A percentile compares a stretch with the other conserved stretches of the same genome.
Evolutionary conservation across 2,888 invertebrate species (phyloP).

Genomic region (Ctena decussata): DNA sequence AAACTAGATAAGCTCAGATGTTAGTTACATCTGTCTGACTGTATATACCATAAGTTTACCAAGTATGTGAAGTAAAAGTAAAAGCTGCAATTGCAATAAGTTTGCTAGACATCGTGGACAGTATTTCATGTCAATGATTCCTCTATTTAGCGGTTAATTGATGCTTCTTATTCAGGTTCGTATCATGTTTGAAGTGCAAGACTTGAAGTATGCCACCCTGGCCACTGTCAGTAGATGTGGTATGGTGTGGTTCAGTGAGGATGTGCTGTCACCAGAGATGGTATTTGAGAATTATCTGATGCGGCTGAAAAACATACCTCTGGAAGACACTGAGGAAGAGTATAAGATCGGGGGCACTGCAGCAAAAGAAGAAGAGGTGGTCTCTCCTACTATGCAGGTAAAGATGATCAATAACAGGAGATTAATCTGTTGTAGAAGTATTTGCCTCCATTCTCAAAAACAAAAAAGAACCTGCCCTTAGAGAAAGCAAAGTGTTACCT

Average conservation of each 20-base stretch:
- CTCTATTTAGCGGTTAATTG: too few species aligned
- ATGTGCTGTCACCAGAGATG: slow-evolving; percentile 99
- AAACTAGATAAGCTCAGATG: too few species aligned
- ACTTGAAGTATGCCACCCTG: slow-evolving; percentile 98
- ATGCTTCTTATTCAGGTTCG: slow-evolving; percentile 83
- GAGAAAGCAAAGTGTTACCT: too few species aligned
- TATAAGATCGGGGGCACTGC: slow-evolving; percentile 57
- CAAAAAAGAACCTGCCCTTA: too few species aligned
- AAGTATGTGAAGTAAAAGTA: too few species aligned
- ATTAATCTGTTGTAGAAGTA: too few species aligned
- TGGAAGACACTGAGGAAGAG: slow-evolving; percentile 86
- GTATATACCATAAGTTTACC: too few species aligned
- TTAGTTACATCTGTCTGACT: too few species aligned
- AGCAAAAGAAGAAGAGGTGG: slow-evolving; percentile 77
- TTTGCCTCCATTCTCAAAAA: too few species aligned
- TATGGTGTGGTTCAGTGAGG: slow-evolving; percentile 99
- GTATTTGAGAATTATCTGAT: slow-evolving; percentile 98
- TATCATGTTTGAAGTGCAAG: slow-evolving; percentile 93
- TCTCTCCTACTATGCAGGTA: slow-evolving; percentile 84
- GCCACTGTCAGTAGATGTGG: slow-evolving; percentile 99
- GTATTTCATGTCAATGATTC: neutral
- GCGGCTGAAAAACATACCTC: slow-evolving; percentile 90
- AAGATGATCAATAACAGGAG: neutral
- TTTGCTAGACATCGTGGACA: neutral
- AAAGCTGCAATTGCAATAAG: neutral